Conservation (phyloP, 2,797 vertebrate species). For the Centroberyx gerrardi region DNA sequence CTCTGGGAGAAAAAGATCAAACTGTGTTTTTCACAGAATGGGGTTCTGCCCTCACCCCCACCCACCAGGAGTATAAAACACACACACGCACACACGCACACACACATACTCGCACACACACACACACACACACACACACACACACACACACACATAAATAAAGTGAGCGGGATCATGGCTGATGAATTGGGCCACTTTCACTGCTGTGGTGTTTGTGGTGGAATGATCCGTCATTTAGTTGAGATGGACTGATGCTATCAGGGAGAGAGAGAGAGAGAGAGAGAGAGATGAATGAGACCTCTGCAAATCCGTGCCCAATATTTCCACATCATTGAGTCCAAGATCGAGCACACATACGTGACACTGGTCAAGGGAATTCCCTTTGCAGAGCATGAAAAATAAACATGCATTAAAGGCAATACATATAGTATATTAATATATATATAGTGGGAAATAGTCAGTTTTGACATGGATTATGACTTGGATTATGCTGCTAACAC, state of each 20-base stretch:
- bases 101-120: not conserved
- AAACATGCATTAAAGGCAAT: too few relatives aligned
- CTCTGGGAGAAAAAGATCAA: too few relatives aligned
- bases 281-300: conserved; percentile 73
- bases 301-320: conserved; percentile 68
- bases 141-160: conserved; percentile 23
- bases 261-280: conserved; percentile 37
- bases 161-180: conserved; percentile 30
- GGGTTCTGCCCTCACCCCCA: too few relatives aligned
- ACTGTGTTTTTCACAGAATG: too few relatives aligned
- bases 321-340: conserved; percentile 74
- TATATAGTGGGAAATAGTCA: too few relatives aligned
- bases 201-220: conserved; percentile 48
- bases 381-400: too few relatives aligned
- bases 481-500: too few relatives aligned
- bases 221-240: conserved; percentile 80
- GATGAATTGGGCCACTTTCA: conserved; percentile 76
- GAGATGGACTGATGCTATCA: conserved; percentile 43
- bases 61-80: not conserved
- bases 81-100: not conserved
- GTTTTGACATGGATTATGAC: too few relatives aligned
- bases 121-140: conserved; percentile 21
- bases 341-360: conserved; percentile 29
- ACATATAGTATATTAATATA: too few relatives aligned
- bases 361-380: not conserved